phyloP scores from a whole-genome alignment of 1,140 invertebrate species.

The Stenopsyche tienmushanensis region DNA sequence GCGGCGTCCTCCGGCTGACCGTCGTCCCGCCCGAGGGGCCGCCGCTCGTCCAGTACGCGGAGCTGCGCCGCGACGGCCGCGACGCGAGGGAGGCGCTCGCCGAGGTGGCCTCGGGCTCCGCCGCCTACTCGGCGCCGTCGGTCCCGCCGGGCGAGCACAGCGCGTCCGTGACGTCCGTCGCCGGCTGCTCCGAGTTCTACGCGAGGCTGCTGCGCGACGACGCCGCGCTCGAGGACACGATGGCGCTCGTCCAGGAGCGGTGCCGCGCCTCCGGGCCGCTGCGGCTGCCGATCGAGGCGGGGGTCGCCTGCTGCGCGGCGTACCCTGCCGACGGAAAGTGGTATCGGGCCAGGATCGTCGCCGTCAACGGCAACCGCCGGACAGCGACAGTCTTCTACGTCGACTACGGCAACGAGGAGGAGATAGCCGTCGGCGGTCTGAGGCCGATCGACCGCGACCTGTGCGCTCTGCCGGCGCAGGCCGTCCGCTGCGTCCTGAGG shows the following conservation, averaged over 20 bases:
- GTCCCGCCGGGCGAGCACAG: conserved; percentile 52
- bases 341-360: conserved; percentile 68
- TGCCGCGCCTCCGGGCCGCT: conserved; percentile 50
- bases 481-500: conserved; percentile 69
- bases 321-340: conserved; percentile 70
- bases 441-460: conserved; percentile 65
- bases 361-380: conserved; percentile 49
- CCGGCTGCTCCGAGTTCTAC: conserved; percentile 69
- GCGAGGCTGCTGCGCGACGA: conserved; percentile 65
- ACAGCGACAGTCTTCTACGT: conserved; percentile 66
- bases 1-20: conserved; percentile 59
- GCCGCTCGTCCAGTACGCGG: conserved; percentile 70
- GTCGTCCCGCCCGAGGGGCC: conserved; percentile 67
- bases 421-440: conserved; percentile 58
- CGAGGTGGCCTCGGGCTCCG: conserved; percentile 59
- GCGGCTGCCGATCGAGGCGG: conserved; percentile 54
- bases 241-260: conserved; percentile 55
- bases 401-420: conserved; percentile 80
- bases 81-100: conserved; percentile 61
- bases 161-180: conserved; percentile 66
- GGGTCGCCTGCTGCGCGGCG: conserved; percentile 71
- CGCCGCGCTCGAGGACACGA: conserved; percentile 57
- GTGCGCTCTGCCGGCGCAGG: conserved; percentile 67
- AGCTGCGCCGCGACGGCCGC: conserved; percentile 59
- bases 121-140: conserved; percentile 52